phyloP scores from a whole-genome alignment of 92 coral and sea anemone species.

The Epizoanthus rinbou region DNA sequence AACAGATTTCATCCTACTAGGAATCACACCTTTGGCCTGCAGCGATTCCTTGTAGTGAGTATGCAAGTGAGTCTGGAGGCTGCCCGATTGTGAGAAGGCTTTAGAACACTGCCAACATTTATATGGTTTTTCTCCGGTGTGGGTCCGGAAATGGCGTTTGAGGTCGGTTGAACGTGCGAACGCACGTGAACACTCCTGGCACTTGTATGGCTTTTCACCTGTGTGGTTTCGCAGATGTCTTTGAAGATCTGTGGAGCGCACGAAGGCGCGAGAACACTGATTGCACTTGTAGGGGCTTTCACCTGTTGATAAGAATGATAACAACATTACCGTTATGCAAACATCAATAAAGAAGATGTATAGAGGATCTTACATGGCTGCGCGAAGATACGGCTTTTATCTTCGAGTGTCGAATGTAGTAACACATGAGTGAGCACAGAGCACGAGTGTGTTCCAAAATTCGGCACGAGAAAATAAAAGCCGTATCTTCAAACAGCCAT shows the following conservation, averaged over 20 bases:
- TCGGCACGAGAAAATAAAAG: no score
- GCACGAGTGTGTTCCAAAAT: no score
- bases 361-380: no score
- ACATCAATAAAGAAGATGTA: no score
- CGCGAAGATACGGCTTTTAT: no score
- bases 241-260: constrained; percentile 99
- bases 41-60: constrained; percentile 93
- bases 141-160: constrained; percentile 97
- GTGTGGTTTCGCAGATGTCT: constrained; percentile 97
- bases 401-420: no score
- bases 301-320: constrained; percentile 54
- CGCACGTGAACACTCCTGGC: constrained; percentile 94
- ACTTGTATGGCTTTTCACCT: constrained; percentile 97
- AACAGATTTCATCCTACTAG: constrained; percentile 29
- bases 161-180: constrained; percentile 99
- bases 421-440: no score
- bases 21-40: constrained; percentile 87
- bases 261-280: constrained; percentile 99
- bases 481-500: no score
- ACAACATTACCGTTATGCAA: no score
- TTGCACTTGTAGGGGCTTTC: constrained; percentile 99
- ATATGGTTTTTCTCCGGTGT: constrained; percentile 97
- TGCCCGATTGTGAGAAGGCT: constrained; percentile 98
- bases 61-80: constrained; percentile 93
- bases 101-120: constrained; percentile 99